Percentiles rank a stretch among this genome's conserved stretches.
Evolutionary conservation across 1,140 invertebrate genomes (phyloP).

Genomic region (Ceratitis capitata): DNA sequence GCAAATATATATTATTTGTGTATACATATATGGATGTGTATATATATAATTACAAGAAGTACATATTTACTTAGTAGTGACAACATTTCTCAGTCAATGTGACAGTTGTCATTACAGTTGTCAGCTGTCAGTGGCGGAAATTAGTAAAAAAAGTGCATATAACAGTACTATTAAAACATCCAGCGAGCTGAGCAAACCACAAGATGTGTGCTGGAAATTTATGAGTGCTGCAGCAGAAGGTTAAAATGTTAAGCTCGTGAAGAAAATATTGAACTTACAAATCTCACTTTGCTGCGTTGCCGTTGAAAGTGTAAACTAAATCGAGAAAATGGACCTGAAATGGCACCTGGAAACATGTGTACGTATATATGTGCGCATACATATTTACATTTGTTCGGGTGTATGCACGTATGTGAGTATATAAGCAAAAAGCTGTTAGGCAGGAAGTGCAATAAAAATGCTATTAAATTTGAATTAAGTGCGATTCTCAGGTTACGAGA

Average conservation of each 20-base stretch:
- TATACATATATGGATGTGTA: background rate
- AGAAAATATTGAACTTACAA: constrained; percentile 16
- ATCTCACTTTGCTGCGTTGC: background rate
- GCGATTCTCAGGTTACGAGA: background rate
- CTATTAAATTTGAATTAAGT: background rate
- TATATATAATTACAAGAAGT: background rate
- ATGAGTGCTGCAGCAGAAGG: background rate
- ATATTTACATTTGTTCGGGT: too few species aligned
- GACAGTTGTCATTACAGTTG: constrained; percentile 17
- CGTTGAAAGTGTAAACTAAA: background rate
- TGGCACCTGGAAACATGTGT: background rate
- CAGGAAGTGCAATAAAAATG: background rate
- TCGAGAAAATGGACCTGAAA: background rate
- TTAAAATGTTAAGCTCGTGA: constrained; percentile 1
- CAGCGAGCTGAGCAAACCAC: background rate
- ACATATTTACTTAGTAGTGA: background rate
- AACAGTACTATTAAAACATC: background rate
- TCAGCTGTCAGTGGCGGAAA: background rate
- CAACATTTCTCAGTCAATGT: background rate
- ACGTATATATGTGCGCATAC: too few species aligned
- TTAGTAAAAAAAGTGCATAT: background rate
- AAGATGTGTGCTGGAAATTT: background rate
- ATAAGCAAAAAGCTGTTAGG: background rate
- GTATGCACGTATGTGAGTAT: background rate
- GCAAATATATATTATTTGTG: background rate